phyloP scores from a whole-genome alignment of 2,888 invertebrate species.

The Balanococcus diminutus region DNA sequence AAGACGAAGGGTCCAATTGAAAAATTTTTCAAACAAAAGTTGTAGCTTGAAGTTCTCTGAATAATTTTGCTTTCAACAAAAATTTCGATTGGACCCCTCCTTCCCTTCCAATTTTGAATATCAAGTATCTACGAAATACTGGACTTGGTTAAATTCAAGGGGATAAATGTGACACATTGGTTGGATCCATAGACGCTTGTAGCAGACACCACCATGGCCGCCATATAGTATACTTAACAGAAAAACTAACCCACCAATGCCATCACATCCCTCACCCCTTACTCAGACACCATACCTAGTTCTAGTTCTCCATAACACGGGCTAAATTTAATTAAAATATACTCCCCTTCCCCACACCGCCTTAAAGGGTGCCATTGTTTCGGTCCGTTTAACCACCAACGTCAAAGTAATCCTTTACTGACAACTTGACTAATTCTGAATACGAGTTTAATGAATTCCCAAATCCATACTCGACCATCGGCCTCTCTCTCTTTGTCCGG shows the following conservation, averaged over 20 bases:
- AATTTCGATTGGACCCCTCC: too few species aligned
- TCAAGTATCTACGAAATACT: too few species aligned
- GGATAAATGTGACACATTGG: too few species aligned
- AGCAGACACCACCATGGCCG: neutral
- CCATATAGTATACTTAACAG: neutral
- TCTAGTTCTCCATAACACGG: too few species aligned
- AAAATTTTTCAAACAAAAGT: too few species aligned
- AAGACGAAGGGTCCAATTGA: too few species aligned
- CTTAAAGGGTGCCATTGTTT: neutral
- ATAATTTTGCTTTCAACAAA: too few species aligned
- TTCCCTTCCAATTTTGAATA: too few species aligned
- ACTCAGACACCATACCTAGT: neutral
- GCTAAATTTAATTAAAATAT: slow-evolving; percentile 30
- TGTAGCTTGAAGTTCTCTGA: too few species aligned
- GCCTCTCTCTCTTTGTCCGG: neutral
- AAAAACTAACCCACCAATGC: neutral
- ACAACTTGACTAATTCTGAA: slow-evolving; percentile 28
- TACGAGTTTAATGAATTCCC: slow-evolving; percentile 19
- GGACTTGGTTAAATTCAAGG: too few species aligned
- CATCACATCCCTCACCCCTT: neutral
- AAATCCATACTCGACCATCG: neutral
- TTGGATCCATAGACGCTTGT: too few species aligned
- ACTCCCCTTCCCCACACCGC: neutral
- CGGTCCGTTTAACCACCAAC: neutral
- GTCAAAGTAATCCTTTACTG: slow-evolving; percentile 12